Conservation (phyloP, 2,888 invertebrate genomes). For the Arge pagana region DNA sequence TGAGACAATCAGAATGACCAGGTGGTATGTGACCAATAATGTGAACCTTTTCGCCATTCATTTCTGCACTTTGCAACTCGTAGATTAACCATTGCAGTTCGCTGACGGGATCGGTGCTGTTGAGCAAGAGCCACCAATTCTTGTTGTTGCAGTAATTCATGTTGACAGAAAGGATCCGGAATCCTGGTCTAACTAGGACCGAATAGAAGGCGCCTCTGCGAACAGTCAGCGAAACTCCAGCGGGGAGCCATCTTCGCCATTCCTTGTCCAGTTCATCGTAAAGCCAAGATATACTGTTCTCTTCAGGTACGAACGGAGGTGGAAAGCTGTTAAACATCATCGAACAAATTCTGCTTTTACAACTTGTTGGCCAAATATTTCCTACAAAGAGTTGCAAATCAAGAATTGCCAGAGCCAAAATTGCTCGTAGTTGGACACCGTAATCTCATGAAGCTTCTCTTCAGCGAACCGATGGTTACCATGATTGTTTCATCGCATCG, state of each 20-base stretch:
- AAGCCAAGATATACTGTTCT: slow-evolving; percentile 87
- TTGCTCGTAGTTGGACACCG: too few species aligned
- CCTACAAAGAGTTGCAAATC: too few species aligned
- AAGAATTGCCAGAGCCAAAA: too few species aligned
- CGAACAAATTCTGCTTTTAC: slow-evolving; percentile 9
- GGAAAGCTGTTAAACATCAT: slow-evolving; percentile 71
- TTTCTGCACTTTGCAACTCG: slow-evolving; percentile 91
- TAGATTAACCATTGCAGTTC: slow-evolving; percentile 95
- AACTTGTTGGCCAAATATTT: too few species aligned
- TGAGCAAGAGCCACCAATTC: slow-evolving; percentile 93
- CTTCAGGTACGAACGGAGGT: slow-evolving; percentile 82
- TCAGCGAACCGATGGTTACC: too few species aligned
- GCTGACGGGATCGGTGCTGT: slow-evolving; percentile 95
- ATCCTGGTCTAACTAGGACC: slow-evolving; percentile 85
- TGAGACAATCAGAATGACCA: slow-evolving; percentile 89
- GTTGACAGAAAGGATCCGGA: slow-evolving; percentile 91
- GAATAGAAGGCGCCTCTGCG: slow-evolving; percentile 90
- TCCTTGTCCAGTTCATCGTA: slow-evolving; percentile 87
- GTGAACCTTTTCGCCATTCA: slow-evolving; percentile 93
- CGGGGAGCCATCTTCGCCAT: slow-evolving; percentile 91
- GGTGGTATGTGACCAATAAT: slow-evolving; percentile 97
- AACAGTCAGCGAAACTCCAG: slow-evolving; percentile 84
- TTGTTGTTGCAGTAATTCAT: slow-evolving; percentile 96
- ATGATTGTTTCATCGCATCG: too few species aligned
- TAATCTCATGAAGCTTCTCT: too few species aligned